Percentiles rank a stretch among this genome's conserved stretches.
Evolutionary conservation across 1,140 invertebrate genomes (phyloP).

Genomic region (Parasteatoda tepidariorum): DNA sequence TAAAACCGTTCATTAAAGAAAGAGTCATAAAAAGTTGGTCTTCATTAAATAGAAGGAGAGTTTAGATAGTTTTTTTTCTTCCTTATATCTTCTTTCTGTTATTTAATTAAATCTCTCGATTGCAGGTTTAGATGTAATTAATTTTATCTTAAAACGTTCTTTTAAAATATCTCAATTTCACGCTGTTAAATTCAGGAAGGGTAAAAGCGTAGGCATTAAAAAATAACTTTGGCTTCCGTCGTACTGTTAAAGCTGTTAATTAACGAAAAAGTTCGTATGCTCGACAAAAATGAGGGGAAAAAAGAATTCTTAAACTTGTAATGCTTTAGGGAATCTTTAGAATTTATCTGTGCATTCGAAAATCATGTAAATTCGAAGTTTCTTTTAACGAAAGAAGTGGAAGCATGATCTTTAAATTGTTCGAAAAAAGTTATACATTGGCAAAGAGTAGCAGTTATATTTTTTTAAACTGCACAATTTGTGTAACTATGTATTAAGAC

Average conservation of each 20-base stretch:
- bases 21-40: background rate
- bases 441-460: background rate
- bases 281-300: background rate
- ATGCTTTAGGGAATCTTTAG: background rate
- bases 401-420: background rate
- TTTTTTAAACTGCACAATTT: background rate
- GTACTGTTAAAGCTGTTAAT: background rate
- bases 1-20: background rate
- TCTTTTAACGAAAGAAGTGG: background rate
- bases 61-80: background rate
- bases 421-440: background rate
- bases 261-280: background rate
- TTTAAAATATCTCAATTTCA: background rate
- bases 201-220: background rate
- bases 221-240: background rate
- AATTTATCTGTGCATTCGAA: background rate
- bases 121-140: background rate
- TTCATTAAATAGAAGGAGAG: background rate
- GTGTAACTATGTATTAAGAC: too few species aligned
- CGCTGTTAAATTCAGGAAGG: background rate
- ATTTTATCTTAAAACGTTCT: background rate
- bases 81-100: background rate
- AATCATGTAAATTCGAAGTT: background rate
- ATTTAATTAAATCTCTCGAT: background rate
- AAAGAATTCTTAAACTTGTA: background rate